Percentiles rank a stretch among this genome's conserved stretches.
phyloP scores from a whole-genome alignment of 2,113 vertebrate species.

The Mus pahari region DNA sequence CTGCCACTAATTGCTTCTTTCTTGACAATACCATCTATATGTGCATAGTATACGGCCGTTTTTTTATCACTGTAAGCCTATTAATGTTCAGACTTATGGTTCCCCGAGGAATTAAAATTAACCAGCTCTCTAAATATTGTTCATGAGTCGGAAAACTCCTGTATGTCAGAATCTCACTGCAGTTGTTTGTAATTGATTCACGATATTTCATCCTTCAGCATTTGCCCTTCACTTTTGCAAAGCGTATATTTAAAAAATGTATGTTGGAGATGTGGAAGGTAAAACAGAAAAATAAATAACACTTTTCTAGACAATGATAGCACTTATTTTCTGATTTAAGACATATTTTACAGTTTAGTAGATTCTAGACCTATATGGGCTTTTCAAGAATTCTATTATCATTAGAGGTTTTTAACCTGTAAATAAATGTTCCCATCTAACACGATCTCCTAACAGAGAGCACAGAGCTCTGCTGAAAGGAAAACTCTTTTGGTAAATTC shows the following conservation, averaged over 20 bases:
- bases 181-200: slow-evolving; percentile 86
- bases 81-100: slow-evolving; percentile 89
- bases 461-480: background rate
- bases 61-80: slow-evolving; percentile 90
- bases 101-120: slow-evolving; percentile 90
- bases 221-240: slow-evolving; percentile 86
- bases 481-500: slow-evolving; percentile 26
- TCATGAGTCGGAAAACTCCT: slow-evolving; percentile 87
- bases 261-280: slow-evolving; percentile 87
- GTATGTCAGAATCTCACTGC: slow-evolving; percentile 86
- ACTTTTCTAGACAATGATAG: slow-evolving; percentile 79
- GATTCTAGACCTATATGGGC: slow-evolving; percentile 37
- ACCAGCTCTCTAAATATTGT: slow-evolving; percentile 90
- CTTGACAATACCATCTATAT: slow-evolving; percentile 88
- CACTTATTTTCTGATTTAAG: slow-evolving; percentile 71
- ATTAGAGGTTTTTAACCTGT: slow-evolving; percentile 62
- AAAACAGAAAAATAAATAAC: slow-evolving; percentile 86
- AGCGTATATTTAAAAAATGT: slow-evolving; percentile 88
- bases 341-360: slow-evolving; percentile 54
- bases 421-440: slow-evolving; percentile 25
- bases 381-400: slow-evolving; percentile 65
- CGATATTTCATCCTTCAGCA: slow-evolving; percentile 88
- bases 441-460: slow-evolving; percentile 23
- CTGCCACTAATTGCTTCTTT: slow-evolving; percentile 88
- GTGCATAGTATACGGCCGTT: slow-evolving; percentile 85